These are phyloP conservation scores for Torymus tubicola DNA, from an alignment of 2,888 invertebrate species.

Conservation along the genomic window DNA sequence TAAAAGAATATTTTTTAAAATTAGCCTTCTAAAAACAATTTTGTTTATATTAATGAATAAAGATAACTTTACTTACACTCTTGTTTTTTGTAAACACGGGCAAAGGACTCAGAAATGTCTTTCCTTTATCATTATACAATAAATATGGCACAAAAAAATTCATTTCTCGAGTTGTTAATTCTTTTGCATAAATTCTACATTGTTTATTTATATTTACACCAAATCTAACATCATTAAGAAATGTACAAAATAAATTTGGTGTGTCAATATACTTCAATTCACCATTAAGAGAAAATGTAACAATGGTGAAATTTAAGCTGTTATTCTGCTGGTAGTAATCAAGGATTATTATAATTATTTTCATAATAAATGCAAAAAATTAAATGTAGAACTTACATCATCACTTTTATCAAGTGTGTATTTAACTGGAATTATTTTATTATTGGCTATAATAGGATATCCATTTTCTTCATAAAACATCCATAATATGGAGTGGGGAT, in stretches of 20 bases:
- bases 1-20: slow-evolving; percentile 66
- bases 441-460: slow-evolving; percentile 74
- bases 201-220: slow-evolving; percentile 73
- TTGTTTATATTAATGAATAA: too few relatives aligned
- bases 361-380: background rate
- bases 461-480: slow-evolving; percentile 78
- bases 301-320: slow-evolving; percentile 75
- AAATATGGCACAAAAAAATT: slow-evolving; percentile 79
- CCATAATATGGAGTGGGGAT: slow-evolving; percentile 69
- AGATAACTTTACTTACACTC: slow-evolving; percentile 32
- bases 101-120: slow-evolving; percentile 77
- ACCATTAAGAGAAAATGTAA: slow-evolving; percentile 75
- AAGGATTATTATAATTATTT: slow-evolving; percentile 19
- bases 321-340: slow-evolving; percentile 68
- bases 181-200: slow-evolving; percentile 71
- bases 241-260: slow-evolving; percentile 68
- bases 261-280: slow-evolving; percentile 72
- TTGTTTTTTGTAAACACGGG: slow-evolving; percentile 78
- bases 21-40: too few relatives aligned
- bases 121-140: slow-evolving; percentile 75
- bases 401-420: slow-evolving; percentile 75
- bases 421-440: slow-evolving; percentile 75
- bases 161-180: slow-evolving; percentile 73
- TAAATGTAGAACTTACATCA: slow-evolving; percentile 67
- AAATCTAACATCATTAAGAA: slow-evolving; percentile 73